Conservation (phyloP, 2,888 invertebrate genomes). For the Pardosa pseudoannulata region DNA sequence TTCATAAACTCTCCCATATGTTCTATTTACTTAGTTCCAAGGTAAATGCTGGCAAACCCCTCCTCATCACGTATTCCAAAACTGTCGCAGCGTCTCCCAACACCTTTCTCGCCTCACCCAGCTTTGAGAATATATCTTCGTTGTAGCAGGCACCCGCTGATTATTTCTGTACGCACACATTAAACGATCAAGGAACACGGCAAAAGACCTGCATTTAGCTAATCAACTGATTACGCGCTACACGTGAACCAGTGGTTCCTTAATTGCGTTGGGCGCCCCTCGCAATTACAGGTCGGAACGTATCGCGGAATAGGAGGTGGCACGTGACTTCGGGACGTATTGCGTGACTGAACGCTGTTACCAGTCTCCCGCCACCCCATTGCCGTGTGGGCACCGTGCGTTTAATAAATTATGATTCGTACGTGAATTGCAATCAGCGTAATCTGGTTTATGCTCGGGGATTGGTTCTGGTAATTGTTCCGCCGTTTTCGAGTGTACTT, state of each 20-base stretch:
- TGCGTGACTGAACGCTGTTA: constrained; percentile 44
- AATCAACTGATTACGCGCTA: background rate
- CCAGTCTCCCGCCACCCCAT: background rate
- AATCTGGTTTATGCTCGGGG: constrained; percentile 35
- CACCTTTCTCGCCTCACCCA: too few species aligned
- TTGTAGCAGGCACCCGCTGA: too few species aligned
- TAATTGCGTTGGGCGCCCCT: constrained; percentile 9
- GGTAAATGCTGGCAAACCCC: too few species aligned
- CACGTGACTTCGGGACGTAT: constrained; percentile 29
- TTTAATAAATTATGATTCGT: constrained; percentile 50
- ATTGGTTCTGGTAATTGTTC: constrained; percentile 6
- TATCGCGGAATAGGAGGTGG: constrained; percentile 1
- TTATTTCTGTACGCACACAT: background rate
- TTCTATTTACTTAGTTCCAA: too few species aligned
- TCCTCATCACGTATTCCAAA: too few species aligned
- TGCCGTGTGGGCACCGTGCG: background rate
- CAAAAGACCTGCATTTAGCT: background rate
- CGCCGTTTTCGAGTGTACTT: too few species aligned
- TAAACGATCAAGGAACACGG: background rate
- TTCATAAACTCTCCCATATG: too few species aligned
- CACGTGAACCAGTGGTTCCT: constrained; percentile 17
- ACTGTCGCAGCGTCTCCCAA: too few species aligned
- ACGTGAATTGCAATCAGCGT: constrained; percentile 26
- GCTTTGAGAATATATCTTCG: too few species aligned
- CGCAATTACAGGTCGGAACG: background rate